Percentiles rank a stretch among this genome's conserved stretches.
Evolutionary conservation across 2,888 invertebrate species (phyloP).

Genomic region (Smittia aterrima): DNA sequence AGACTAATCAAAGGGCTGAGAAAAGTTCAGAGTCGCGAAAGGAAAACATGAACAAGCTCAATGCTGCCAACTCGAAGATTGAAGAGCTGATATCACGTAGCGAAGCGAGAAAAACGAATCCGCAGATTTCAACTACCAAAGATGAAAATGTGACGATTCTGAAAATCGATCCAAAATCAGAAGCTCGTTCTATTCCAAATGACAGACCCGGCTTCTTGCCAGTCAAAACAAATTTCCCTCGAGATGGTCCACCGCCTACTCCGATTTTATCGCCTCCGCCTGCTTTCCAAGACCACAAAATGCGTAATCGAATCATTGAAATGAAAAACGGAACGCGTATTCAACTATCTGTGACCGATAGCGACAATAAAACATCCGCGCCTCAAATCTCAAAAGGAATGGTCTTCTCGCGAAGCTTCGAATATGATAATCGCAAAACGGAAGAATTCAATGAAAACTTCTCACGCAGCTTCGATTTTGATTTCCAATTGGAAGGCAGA

Average conservation of each 20-base stretch:
- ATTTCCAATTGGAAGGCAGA: slow-evolving; percentile 46
- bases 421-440: slow-evolving; percentile 52
- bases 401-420: slow-evolving; percentile 54
- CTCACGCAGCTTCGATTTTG: slow-evolving; percentile 54
- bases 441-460: slow-evolving; percentile 52
- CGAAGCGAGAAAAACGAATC: slow-evolving; percentile 47
- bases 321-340: slow-evolving; percentile 46
- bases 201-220: slow-evolving; percentile 54
- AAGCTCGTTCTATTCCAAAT: slow-evolving; percentile 46
- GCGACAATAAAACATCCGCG: slow-evolving; percentile 57
- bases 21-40: not conserved
- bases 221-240: slow-evolving; percentile 50
- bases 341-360: slow-evolving; percentile 58
- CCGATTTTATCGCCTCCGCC: slow-evolving; percentile 70
- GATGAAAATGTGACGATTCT: slow-evolving; percentile 46
- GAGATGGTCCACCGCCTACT: slow-evolving; percentile 62
- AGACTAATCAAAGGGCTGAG: slow-evolving; percentile 52
- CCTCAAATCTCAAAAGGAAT: slow-evolving; percentile 52
- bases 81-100: slow-evolving; percentile 54
- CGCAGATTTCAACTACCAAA: slow-evolving; percentile 49
- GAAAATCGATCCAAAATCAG: slow-evolving; percentile 37
- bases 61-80: slow-evolving; percentile 50
- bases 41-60: slow-evolving; percentile 43
- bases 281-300: slow-evolving; percentile 58
- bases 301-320: slow-evolving; percentile 36